phyloP scores from a whole-genome alignment of 2,113 vertebrate genomes.

The Passer montanus region DNA sequence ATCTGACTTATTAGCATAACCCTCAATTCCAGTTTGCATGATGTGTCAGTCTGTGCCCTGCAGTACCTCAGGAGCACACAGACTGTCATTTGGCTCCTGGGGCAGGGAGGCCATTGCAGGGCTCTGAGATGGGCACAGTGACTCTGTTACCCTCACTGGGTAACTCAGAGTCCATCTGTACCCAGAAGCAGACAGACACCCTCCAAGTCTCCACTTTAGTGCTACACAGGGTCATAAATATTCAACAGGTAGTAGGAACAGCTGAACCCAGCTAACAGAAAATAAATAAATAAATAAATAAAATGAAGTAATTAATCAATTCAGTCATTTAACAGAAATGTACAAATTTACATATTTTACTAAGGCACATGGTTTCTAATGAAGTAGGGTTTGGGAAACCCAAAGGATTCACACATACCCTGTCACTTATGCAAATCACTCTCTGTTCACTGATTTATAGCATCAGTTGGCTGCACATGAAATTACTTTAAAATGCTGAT shows the following conservation, averaged over 20 bases:
- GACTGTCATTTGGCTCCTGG: fast-evolving
- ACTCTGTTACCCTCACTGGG: fast-evolving
- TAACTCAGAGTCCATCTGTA: neutral
- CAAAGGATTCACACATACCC: neutral
- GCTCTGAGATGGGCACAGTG: neutral
- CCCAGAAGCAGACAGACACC: neutral
- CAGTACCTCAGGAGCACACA: neutral
- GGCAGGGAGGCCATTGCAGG: neutral
- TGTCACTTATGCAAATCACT: neutral
- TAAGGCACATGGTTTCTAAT: neutral
- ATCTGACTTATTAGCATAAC: neutral
- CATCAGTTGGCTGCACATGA: neutral
- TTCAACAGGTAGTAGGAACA: neutral
- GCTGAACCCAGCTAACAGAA: neutral
- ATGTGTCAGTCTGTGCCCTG: neutral
- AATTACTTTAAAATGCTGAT: neutral
- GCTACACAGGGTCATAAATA: neutral
- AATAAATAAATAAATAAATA: neutral
- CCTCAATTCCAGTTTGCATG: neutral
- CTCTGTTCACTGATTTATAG: neutral
- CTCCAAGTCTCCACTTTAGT: neutral
- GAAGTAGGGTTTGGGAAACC: neutral
- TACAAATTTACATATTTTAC: neutral
- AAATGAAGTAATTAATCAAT: neutral
- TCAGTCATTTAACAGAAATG: neutral